Conservation (phyloP, 2,113 vertebrate species). For the Platycercus adscitus region DNA sequence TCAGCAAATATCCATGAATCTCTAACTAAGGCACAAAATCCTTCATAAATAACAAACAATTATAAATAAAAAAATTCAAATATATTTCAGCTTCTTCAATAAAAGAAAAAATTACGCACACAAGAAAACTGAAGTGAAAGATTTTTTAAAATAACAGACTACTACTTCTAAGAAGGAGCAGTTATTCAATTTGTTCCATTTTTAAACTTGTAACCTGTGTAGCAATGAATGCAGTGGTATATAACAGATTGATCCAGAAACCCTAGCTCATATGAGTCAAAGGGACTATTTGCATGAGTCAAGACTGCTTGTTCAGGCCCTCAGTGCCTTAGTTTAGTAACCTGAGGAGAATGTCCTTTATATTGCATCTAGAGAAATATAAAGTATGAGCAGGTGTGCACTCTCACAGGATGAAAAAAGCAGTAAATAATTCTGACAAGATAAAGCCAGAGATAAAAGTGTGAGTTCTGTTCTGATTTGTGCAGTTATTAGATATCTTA, state of each 20-base stretch:
- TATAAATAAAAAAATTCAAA: background rate
- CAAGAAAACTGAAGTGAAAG: background rate
- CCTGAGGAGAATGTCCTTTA: background rate
- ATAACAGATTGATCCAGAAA: background rate
- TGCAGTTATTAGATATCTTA: slow-evolving; percentile 46
- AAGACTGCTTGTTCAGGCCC: background rate
- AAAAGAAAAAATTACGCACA: background rate
- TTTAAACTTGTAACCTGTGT: background rate
- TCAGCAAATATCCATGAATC: background rate
- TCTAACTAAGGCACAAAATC: background rate
- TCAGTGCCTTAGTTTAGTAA: background rate
- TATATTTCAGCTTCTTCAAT: background rate
- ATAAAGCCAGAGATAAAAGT: slow-evolving; percentile 45
- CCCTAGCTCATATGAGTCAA: background rate
- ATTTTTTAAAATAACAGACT: background rate
- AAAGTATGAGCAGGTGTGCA: slow-evolving; percentile 20
- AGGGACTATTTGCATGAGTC: background rate
- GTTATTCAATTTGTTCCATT: background rate
- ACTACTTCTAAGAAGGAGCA: background rate
- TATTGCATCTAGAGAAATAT: background rate
- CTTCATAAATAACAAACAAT: background rate
- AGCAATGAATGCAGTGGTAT: background rate
- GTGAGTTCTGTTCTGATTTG: slow-evolving; percentile 25
- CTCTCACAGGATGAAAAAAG: background rate
- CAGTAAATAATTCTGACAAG: slow-evolving; percentile 33